Percentiles rank a stretch among this genome's conserved stretches.
Conservation (phyloP, 1,140 invertebrate genomes). For the Euwallacea similis region DNA sequence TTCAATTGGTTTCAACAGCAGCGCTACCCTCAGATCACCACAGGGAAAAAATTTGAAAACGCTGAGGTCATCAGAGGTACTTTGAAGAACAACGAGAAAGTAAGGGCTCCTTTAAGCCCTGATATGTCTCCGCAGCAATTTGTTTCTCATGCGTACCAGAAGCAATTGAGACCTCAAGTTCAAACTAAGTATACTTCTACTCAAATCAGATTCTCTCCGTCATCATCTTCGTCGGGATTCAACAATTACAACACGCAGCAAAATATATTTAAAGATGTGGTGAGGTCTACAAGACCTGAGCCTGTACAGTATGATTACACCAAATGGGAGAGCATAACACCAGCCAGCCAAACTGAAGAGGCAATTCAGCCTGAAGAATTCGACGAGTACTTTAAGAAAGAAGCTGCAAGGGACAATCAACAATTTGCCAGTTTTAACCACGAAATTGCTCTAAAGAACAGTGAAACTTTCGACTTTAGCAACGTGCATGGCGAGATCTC, state of each 20-base stretch:
- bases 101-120: conserved; percentile 11
- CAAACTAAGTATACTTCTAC: conserved; percentile 7
- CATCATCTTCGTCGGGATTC: not conserved
- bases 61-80: conserved; percentile 35
- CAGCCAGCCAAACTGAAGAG: not conserved
- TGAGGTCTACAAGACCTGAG: conserved; percentile 13
- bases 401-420: not conserved
- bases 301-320: not conserved
- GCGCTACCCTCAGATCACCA: too few species aligned
- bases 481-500: conserved; percentile 16
- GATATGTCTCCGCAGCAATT: conserved; percentile 6
- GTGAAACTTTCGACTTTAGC: conserved; percentile 29
- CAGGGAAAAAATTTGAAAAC: conserved; percentile 27
- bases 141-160: conserved; percentile 5
- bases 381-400: not conserved
- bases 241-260: conserved; percentile 22
- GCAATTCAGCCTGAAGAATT: not conserved
- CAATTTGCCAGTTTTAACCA: conserved; percentile 21
- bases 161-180: not conserved
- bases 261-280: conserved; percentile 18
- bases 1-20: not conserved
- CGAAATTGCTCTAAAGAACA: conserved; percentile 18
- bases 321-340: not conserved
- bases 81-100: conserved; percentile 31
- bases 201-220: not conserved